Conservation (phyloP, 2,113 vertebrate species). For the Axis porcinus region DNA sequence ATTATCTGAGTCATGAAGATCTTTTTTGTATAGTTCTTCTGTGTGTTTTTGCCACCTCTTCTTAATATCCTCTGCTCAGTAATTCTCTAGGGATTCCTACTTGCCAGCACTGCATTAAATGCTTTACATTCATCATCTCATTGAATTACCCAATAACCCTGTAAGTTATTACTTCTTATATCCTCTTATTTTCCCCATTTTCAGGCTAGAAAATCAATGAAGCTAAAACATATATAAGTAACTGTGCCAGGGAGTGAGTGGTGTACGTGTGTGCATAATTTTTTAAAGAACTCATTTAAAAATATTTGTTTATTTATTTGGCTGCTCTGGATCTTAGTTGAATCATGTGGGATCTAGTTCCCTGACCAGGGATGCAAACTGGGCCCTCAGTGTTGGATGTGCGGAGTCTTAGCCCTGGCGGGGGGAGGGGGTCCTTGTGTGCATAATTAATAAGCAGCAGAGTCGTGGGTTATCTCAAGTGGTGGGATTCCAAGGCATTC, state of each 20-base stretch:
- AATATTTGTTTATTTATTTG: not conserved
- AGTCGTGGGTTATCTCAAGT: not conserved
- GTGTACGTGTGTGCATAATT: not conserved
- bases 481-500: not conserved
- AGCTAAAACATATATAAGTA: not conserved
- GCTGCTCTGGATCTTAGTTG: not conserved
- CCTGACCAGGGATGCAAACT: not conserved
- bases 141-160: not conserved
- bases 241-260: not conserved
- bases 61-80: not conserved
- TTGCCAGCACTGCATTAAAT: not conserved
- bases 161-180: not conserved
- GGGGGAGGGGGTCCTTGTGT: not conserved
- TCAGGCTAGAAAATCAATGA: not conserved
- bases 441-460: not conserved
- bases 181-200: not conserved
- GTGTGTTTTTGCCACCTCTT: no score
- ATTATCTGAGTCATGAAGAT: no score
- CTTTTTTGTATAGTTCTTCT: no score
- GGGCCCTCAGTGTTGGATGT: not conserved
- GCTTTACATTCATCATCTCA: not conserved
- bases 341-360: not conserved
- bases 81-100: not conserved
- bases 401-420: not conserved
- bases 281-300: not conserved